Evolutionary conservation across 1,140 invertebrate species (phyloP).

Genomic region (Zaprionus capensis): DNA sequence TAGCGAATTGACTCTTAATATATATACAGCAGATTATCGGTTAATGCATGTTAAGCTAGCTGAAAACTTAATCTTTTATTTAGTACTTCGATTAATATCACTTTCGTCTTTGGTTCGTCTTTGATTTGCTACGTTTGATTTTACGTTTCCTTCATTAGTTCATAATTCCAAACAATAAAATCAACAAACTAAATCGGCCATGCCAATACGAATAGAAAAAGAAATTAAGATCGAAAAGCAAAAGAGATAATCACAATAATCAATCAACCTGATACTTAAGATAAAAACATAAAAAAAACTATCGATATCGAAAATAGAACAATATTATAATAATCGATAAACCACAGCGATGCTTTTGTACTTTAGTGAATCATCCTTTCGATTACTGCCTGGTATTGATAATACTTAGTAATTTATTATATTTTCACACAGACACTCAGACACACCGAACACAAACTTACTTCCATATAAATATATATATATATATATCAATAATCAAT

Average conservation of each 20-base stretch:
- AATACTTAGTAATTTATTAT: conserved; percentile 55
- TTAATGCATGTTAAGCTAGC: conserved; percentile 53
- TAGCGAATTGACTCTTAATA: conserved; percentile 11
- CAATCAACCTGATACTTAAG: conserved; percentile 49
- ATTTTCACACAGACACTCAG: conserved; percentile 46
- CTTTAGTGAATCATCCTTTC: conserved; percentile 79
- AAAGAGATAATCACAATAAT: conserved; percentile 22
- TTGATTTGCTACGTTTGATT: conserved; percentile 35
- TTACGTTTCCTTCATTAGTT: conserved; percentile 64
- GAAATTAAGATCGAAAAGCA: conserved; percentile 48
- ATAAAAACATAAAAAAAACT: conserved; percentile 18
- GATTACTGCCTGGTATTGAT: conserved; percentile 77
- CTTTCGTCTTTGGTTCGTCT: conserved; percentile 35
- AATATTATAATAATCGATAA: conserved; percentile 15
- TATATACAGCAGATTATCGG: conserved; percentile 18
- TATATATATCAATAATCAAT: conserved; percentile 38
- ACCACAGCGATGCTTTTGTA: conserved; percentile 71
- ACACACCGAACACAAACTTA: conserved; percentile 39
- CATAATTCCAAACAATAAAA: conserved; percentile 42
- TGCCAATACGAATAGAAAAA: conserved; percentile 44
- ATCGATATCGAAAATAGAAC: conserved; percentile 27
- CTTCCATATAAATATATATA: conserved; percentile 35
- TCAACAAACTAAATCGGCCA: conserved; percentile 42
- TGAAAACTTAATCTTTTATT: conserved; percentile 21
- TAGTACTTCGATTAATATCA: conserved; percentile 29